Evolutionary conservation across 2,888 invertebrate species (phyloP).

Genomic region (Cryptocheilus praepositus): DNA sequence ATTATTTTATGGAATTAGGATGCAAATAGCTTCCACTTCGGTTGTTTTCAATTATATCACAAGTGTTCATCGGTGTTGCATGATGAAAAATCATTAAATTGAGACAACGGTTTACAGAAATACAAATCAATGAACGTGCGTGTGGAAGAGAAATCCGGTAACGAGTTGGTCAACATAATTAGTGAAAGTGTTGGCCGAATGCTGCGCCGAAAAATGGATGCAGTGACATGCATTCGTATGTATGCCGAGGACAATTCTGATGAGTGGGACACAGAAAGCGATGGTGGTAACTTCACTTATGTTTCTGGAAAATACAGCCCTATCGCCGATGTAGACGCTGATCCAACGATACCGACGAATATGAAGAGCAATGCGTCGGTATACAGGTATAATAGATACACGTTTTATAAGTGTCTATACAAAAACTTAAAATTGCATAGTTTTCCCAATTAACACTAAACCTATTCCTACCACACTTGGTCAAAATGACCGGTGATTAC

Average conservation of each 20-base stretch:
- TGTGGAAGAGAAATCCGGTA: slow-evolving; percentile 88
- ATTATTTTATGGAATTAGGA: no score
- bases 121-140: slow-evolving; percentile 87
- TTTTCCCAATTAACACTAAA: no score
- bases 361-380: slow-evolving; percentile 56
- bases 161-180: slow-evolving; percentile 86
- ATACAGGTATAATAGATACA: slow-evolving; percentile 18
- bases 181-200: slow-evolving; percentile 88
- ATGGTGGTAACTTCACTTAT: slow-evolving; percentile 77
- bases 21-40: no score
- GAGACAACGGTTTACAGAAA: slow-evolving; percentile 77
- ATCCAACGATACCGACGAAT: slow-evolving; percentile 63
- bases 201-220: slow-evolving; percentile 91
- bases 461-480: no score
- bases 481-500: no score
- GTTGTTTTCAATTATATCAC: no score
- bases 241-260: slow-evolving; percentile 84
- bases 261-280: slow-evolving; percentile 74
- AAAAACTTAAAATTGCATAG: no score
- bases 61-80: no score
- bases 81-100: no score
- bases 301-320: slow-evolving; percentile 89
- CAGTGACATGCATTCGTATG: slow-evolving; percentile 89
- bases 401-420: no score
- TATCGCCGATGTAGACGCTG: slow-evolving; percentile 66